A percentile compares a stretch with the other conserved stretches of the same genome.
Evolutionary conservation across 2,113 vertebrate species (phyloP).

Genomic region (Cacatua alba): DNA sequence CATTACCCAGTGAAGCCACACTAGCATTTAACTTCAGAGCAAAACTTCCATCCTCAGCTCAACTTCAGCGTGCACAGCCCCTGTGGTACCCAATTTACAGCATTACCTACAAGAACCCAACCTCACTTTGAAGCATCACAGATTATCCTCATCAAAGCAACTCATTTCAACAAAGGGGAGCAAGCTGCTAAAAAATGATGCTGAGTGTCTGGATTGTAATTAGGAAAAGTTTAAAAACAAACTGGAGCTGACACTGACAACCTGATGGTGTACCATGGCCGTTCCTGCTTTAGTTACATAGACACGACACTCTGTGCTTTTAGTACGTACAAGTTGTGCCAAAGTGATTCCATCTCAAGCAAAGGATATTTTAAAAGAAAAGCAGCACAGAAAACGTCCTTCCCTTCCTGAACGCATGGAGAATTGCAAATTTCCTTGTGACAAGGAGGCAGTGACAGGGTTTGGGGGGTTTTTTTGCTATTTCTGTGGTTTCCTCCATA

Average conservation of each 20-base stretch:
- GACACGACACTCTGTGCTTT: rapidly evolving
- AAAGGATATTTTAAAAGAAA: background rate
- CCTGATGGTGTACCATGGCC: background rate
- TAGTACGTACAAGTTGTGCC: background rate
- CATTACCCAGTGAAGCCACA: background rate
- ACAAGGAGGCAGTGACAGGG: background rate
- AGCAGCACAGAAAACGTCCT: background rate
- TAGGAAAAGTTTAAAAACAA: background rate
- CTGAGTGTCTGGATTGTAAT: background rate
- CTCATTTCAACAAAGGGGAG: background rate
- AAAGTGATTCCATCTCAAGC: background rate
- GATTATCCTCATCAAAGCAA: constrained; percentile 13
- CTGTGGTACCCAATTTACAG: background rate
- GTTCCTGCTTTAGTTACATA: background rate
- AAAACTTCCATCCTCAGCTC: background rate
- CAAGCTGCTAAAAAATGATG: background rate
- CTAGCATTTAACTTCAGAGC: background rate
- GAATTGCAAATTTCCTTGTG: background rate
- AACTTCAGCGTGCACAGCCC: rapidly evolving
- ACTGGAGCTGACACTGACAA: background rate
- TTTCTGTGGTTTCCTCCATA: background rate
- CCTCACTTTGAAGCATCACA: background rate
- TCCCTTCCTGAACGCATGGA: rapidly evolving
- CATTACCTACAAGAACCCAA: background rate
- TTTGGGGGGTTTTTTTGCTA: background rate